Conservation (phyloP, 1,140 invertebrate genomes). For the Drosophila leontia region DNA sequence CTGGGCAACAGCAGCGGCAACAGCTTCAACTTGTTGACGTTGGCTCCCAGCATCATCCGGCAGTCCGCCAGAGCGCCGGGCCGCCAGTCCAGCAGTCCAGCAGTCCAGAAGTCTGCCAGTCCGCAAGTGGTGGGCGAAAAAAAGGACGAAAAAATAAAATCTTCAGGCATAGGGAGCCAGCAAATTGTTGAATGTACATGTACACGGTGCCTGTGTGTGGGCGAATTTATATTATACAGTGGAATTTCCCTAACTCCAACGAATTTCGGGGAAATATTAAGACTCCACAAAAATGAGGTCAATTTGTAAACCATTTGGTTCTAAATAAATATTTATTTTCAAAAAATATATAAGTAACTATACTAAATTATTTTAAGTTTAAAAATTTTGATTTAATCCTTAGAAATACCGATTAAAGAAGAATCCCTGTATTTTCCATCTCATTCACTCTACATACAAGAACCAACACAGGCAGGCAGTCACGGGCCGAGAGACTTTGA, state of each 20-base stretch:
- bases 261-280: background rate
- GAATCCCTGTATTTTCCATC: constrained; percentile 16
- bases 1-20: constrained; percentile 60
- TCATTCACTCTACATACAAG: constrained; percentile 39
- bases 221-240: constrained; percentile 58
- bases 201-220: constrained; percentile 44
- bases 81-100: constrained; percentile 1
- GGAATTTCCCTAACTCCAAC: background rate
- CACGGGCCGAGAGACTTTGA: constrained; percentile 37
- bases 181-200: constrained; percentile 81
- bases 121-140: constrained; percentile 68
- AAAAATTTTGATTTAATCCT: too few relatives aligned
- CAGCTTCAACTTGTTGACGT: constrained; percentile 82
- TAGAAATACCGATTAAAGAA: constrained; percentile 20
- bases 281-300: background rate
- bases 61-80: constrained; percentile 19
- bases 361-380: too few relatives aligned
- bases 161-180: constrained; percentile 71
- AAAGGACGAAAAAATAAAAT: constrained; percentile 53
- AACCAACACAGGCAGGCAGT: constrained; percentile 35
- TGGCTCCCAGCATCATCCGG: constrained; percentile 54
- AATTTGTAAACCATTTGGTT: too few relatives aligned
- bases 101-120: background rate
- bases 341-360: too few relatives aligned
- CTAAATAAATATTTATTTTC: too few relatives aligned